These are phyloP conservation scores for Cyanoderma ruficeps DNA, from an alignment of 2,113 vertebrate genomes.

Conservation along the genomic window DNA sequence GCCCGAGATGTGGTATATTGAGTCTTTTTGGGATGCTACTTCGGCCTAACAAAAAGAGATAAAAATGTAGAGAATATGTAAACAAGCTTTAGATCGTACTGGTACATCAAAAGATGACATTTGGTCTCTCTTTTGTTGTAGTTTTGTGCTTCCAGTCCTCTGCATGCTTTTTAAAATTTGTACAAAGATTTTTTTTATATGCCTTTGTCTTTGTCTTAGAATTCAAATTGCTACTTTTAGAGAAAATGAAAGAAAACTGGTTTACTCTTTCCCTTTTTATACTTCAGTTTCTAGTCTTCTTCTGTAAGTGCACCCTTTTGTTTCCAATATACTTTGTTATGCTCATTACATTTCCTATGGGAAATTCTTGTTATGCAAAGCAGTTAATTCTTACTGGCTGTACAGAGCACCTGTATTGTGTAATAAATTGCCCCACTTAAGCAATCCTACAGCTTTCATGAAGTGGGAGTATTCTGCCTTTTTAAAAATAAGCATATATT, in stretches of 20 bases:
- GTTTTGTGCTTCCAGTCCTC: not conserved
- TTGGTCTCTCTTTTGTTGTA: not conserved
- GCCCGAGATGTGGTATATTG: not conserved
- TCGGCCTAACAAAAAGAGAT: not conserved
- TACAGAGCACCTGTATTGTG: not conserved
- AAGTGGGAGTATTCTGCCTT: not conserved
- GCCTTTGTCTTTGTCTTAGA: not conserved
- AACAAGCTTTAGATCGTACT: not conserved
- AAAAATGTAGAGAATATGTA: not conserved
- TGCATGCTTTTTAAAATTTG: not conserved
- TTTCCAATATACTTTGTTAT: not conserved
- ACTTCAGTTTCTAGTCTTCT: not conserved
- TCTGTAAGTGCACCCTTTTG: not conserved
- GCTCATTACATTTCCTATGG: not conserved
- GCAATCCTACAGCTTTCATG: not conserved
- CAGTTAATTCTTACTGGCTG: not conserved
- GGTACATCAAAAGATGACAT: not conserved
- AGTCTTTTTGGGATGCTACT: not conserved
- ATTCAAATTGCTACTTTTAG: not conserved
- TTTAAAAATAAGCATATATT: not conserved
- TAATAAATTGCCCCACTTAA: not conserved
- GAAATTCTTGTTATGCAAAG: constrained; percentile 34
- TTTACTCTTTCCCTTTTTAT: not conserved
- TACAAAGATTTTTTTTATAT: not conserved
- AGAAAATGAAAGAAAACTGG: not conserved